These are phyloP conservation scores for Hyposoter didymator DNA, from an alignment of 2,888 invertebrate species.

Conservation along the genomic window DNA sequence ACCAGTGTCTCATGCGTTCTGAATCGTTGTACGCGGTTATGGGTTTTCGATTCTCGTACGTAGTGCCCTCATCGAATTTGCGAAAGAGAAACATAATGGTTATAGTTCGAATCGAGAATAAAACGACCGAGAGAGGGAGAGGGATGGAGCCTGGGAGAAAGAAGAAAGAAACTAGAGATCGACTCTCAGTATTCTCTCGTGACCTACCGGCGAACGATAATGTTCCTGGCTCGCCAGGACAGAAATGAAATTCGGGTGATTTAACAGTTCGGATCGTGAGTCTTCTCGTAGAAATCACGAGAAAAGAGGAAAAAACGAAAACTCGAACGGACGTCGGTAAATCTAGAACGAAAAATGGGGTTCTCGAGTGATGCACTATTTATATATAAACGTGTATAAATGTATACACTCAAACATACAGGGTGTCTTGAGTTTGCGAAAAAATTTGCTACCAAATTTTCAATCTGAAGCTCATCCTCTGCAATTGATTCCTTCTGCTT, in stretches of 20 bases:
- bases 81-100: constrained; percentile 34
- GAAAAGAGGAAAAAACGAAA: constrained; percentile 36
- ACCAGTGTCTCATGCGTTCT: constrained; percentile 36
- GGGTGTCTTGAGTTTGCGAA: constrained; percentile 18
- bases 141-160: neutral
- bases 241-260: constrained; percentile 82
- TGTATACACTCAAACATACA: neutral
- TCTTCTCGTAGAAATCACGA: constrained; percentile 71
- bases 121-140: constrained; percentile 31
- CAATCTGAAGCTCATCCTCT: neutral
- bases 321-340: constrained; percentile 73
- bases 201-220: constrained; percentile 76
- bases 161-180: constrained; percentile 25
- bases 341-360: constrained; percentile 76
- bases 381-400: constrained; percentile 21
- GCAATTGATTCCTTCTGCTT: neutral
- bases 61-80: constrained; percentile 25
- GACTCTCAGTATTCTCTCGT: constrained; percentile 59
- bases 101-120: constrained; percentile 18
- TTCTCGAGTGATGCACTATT: constrained; percentile 41
- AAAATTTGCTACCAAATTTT: neutral
- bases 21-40: constrained; percentile 59
- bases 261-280: constrained; percentile 78
- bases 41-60: constrained; percentile 41
- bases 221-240: constrained; percentile 74